Percentiles rank a stretch among this genome's conserved stretches.
Evolutionary conservation across 2,797 vertebrate species (phyloP).

Genomic region (Lerista edwardsae): DNA sequence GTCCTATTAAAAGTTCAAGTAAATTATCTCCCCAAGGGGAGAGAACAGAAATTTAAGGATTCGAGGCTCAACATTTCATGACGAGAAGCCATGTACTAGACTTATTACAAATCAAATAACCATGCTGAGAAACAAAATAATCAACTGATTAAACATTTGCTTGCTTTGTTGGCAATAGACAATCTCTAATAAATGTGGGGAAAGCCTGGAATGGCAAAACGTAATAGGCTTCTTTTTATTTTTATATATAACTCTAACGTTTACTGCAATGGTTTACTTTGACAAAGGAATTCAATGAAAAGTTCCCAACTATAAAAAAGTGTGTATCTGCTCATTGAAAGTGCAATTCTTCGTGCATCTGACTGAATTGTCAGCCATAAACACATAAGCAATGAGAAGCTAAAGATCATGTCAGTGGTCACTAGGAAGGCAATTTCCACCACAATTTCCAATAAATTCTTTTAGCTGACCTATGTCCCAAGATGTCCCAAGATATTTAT

Average conservation of each 20-base stretch:
- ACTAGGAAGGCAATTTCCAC: conserved; percentile 16
- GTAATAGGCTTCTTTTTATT: not conserved
- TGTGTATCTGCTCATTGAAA: not conserved
- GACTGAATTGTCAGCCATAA: conserved; percentile 20
- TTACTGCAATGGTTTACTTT: not conserved
- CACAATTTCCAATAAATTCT: conserved; percentile 15
- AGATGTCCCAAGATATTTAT: conserved; percentile 28
- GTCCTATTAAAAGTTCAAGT: not conserved
- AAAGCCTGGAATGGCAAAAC: not conserved
- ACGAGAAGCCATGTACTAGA: not conserved
- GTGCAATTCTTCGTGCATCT: not conserved
- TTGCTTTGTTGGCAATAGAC: not conserved
- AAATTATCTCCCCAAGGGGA: not conserved
- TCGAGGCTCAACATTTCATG: not conserved
- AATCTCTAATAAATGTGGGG: not conserved
- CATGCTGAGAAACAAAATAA: not conserved
- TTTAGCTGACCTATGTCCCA: conserved; percentile 21
- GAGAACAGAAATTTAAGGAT: not conserved
- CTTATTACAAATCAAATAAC: not conserved
- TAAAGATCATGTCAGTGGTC: conserved; percentile 14
- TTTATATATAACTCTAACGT: not conserved
- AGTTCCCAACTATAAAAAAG: not conserved
- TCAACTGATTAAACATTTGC: not conserved
- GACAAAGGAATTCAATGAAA: not conserved
- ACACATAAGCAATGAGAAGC: conserved; percentile 5